A percentile compares a stretch with the other conserved stretches of the same genome.
These are phyloP conservation scores for Epizoanthus ramosus DNA, from an alignment of 92 coral and sea anemone species.

Conservation along the genomic window DNA sequence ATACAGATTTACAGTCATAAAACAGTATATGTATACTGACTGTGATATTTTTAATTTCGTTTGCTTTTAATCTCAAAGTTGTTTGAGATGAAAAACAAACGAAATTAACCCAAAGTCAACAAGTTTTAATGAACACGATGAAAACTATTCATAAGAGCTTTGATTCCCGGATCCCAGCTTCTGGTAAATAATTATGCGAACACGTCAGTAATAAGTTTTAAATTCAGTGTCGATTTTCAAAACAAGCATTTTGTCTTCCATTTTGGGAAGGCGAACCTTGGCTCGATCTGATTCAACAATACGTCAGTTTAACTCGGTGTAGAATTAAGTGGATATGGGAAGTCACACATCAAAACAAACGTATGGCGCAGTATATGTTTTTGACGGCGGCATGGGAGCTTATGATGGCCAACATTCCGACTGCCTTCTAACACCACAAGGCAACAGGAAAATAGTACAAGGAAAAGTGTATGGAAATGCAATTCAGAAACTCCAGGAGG, in stretches of 20 bases:
- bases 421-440: conserved; percentile 30
- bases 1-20: too few species aligned
- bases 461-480: background rate
- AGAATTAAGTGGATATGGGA: conserved; percentile 4
- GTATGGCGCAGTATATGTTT: background rate
- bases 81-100: background rate
- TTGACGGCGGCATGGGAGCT: background rate
- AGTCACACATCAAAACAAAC: background rate
- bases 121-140: conserved; percentile 5
- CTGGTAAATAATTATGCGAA: background rate
- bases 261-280: too few species aligned
- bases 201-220: background rate
- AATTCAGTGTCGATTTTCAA: background rate
- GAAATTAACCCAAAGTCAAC: background rate
- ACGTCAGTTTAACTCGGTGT: background rate
- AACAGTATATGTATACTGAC: too few species aligned
- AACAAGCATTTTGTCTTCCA: background rate
- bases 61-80: background rate
- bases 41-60: too few species aligned
- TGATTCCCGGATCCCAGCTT: background rate
- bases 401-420: conserved; percentile 4
- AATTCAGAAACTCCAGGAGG: background rate
- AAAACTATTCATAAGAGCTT: background rate
- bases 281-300: background rate
- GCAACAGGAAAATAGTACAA: background rate